Conservation (phyloP, 2,113 vertebrate genomes). For the Uropsilus gracilis region DNA sequence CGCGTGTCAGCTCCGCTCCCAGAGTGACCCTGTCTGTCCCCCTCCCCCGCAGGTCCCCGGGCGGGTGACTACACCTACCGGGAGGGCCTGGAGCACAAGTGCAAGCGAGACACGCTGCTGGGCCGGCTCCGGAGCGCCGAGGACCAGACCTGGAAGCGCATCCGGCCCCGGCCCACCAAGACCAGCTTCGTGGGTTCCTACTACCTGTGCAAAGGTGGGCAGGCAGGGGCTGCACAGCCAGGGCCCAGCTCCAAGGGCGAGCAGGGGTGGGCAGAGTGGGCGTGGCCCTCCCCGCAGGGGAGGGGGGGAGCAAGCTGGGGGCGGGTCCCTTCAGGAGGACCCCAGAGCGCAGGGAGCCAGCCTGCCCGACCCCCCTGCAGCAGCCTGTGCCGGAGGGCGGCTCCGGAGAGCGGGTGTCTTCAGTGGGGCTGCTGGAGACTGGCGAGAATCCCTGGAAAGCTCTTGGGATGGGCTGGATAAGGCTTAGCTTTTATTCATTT, state of each 20-base stretch:
- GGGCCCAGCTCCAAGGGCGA: no score
- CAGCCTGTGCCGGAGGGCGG: background rate
- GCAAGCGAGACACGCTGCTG: conserved; percentile 91
- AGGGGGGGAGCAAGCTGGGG: no score
- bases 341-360: fast-evolving
- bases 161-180: conserved; percentile 90
- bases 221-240: fast-evolving
- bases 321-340: background rate
- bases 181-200: conserved; percentile 92
- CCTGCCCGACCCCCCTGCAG: fast-evolving
- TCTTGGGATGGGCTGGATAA: fast-evolving
- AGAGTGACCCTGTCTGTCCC: background rate
- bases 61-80: conserved; percentile 91
- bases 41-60: conserved; percentile 85
- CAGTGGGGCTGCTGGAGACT: background rate
- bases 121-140: conserved; percentile 87
- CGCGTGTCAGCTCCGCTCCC: background rate
- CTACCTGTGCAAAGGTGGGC: conserved; percentile 94
- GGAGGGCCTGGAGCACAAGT: conserved; percentile 92
- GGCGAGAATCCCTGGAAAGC: background rate
- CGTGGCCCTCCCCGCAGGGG: background rate
- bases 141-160: conserved; percentile 94
- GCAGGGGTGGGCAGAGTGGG: background rate
- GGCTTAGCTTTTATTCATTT: background rate
- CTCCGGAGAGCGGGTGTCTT: background rate